These are phyloP conservation scores for Sitta europaea DNA, from an alignment of 2,113 vertebrate genomes.

Conservation along the genomic window DNA sequence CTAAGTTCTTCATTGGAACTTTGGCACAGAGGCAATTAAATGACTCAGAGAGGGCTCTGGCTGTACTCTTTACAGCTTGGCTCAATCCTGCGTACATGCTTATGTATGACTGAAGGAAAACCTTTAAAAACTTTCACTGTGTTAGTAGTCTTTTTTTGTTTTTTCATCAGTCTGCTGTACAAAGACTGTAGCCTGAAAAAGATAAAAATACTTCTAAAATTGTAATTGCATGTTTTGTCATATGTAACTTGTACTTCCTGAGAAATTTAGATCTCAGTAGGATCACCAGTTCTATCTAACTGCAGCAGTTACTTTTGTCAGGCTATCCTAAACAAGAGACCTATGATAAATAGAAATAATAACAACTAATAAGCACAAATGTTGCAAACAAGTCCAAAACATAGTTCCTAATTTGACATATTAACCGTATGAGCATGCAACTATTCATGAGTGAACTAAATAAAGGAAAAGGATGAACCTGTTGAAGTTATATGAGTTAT, in stretches of 20 bases:
- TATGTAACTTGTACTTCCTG: not conserved
- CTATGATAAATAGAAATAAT: not conserved
- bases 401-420: not conserved
- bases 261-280: not conserved
- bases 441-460: not conserved
- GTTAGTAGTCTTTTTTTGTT: not conserved
- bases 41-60: not conserved
- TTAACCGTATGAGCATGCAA: not conserved
- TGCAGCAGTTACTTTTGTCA: not conserved
- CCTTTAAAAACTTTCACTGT: not conserved
- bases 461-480: not conserved
- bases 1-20: not conserved
- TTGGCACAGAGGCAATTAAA: not conserved
- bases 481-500: not conserved
- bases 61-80: not conserved
- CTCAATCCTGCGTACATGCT: not conserved
- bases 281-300: not conserved
- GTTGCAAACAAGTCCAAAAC: not conserved
- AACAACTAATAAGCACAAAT: not conserved
- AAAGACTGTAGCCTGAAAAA: not conserved
- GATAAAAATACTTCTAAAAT: not conserved
- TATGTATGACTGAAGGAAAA: not conserved
- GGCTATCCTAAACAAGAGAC: not conserved
- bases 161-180: not conserved
- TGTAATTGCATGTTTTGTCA: not conserved